Percentiles rank a stretch among this genome's conserved stretches.
phyloP scores from a whole-genome alignment of 2,797 vertebrate genomes.

The Nyctibius grandis region DNA sequence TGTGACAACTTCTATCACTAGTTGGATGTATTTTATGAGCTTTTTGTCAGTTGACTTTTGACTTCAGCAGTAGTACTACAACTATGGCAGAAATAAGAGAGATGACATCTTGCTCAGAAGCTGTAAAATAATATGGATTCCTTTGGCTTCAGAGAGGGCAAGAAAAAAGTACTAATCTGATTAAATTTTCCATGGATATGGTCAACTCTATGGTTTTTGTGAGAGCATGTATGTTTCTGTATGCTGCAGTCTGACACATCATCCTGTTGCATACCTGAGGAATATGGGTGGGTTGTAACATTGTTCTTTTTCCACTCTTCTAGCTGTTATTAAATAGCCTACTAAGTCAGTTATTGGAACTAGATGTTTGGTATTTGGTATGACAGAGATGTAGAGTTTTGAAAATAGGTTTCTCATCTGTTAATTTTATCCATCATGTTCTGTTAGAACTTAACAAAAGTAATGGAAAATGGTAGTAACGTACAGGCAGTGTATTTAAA shows the following conservation, averaged over 20 bases:
- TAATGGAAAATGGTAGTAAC: background rate
- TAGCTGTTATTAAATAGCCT: background rate
- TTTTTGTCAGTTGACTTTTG: background rate
- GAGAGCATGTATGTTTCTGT: accelerated
- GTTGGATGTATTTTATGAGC: background rate
- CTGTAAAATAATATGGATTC: background rate
- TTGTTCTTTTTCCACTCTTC: background rate
- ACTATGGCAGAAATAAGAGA: background rate
- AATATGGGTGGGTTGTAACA: background rate
- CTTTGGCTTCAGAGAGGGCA: background rate
- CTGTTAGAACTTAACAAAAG: background rate
- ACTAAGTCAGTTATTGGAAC: background rate
- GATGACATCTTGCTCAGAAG: background rate
- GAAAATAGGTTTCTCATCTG: background rate
- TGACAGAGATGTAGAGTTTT: background rate
- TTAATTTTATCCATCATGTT: background rate
- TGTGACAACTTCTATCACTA: background rate
- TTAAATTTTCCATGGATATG: background rate
- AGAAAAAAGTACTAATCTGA: background rate
- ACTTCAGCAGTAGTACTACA: background rate
- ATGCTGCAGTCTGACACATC: background rate
- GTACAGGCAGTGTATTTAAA: background rate
- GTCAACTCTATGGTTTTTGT: background rate
- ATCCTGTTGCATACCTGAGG: background rate
- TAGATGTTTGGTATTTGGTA: background rate